These are phyloP conservation scores for Tinea pellionella DNA, from an alignment of 2,888 invertebrate genomes.

Conservation along the genomic window DNA sequence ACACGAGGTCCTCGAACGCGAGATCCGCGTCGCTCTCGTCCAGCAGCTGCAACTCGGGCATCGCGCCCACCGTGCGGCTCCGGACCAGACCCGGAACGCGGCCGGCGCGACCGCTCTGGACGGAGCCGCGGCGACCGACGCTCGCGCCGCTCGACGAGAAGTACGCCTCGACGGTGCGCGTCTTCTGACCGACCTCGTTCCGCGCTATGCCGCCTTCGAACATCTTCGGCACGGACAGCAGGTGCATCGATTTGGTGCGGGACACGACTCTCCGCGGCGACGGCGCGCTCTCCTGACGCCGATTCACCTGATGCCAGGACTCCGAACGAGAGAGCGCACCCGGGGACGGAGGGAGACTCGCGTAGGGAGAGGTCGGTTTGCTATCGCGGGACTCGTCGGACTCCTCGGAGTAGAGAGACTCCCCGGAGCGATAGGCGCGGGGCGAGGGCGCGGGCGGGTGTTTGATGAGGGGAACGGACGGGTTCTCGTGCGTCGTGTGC, in stretches of 20 bases:
- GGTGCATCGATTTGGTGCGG: constrained; percentile 80
- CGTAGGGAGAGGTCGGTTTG: constrained; percentile 19
- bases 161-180: constrained; percentile 79
- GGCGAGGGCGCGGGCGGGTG: constrained; percentile 10
- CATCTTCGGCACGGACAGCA: constrained; percentile 79
- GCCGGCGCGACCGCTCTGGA: constrained; percentile 44
- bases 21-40: constrained; percentile 88
- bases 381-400: constrained; percentile 39
- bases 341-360: constrained; percentile 26
- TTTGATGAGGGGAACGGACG: constrained; percentile 25
- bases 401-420: constrained; percentile 19
- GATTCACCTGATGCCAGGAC: constrained; percentile 81
- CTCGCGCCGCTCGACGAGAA: constrained; percentile 51
- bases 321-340: constrained; percentile 76
- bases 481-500: constrained; percentile 22
- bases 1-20: constrained; percentile 88
- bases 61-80: constrained; percentile 82
- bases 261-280: constrained; percentile 54
- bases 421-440: not conserved
- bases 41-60: constrained; percentile 73
- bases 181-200: constrained; percentile 76
- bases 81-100: constrained; percentile 57
- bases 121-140: constrained; percentile 20
- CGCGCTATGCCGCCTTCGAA: constrained; percentile 82
- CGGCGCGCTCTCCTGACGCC: constrained; percentile 43